phyloP scores from a whole-genome alignment of 1,140 invertebrate species.

The Drosophila burlai region DNA sequence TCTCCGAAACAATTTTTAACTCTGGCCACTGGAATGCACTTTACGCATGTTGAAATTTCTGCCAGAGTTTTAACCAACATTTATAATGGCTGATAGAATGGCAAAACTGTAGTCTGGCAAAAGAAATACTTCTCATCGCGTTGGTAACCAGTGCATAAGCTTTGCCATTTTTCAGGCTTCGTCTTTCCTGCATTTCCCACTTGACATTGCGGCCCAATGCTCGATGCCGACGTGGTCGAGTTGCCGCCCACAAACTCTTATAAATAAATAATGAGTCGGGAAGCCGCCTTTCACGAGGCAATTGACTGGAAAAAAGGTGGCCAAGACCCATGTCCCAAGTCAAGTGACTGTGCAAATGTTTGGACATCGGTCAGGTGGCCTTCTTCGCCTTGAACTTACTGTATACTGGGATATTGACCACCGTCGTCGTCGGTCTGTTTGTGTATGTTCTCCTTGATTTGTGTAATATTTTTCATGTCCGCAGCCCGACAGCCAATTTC shows the following conservation, averaged over 20 bases:
- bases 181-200: constrained; percentile 18
- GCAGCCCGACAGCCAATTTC: constrained; percentile 10
- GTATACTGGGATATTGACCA: neutral
- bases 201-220: constrained; percentile 19
- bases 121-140: neutral
- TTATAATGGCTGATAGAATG: neutral
- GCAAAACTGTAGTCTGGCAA: neutral
- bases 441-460: constrained; percentile 43
- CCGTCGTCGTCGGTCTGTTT: constrained; percentile 12
- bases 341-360: constrained; percentile 56
- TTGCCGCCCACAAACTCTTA: constrained; percentile 29
- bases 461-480: constrained; percentile 44
- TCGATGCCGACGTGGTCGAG: neutral
- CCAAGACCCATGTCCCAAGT: constrained; percentile 39
- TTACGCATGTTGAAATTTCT: neutral
- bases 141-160: constrained; percentile 6
- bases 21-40: neutral
- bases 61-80: neutral
- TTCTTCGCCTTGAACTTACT: constrained; percentile 3
- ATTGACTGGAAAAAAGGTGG: constrained; percentile 70
- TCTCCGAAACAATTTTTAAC: neutral
- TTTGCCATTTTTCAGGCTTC: constrained; percentile 18
- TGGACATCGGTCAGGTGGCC: constrained; percentile 52
- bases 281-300: constrained; percentile 53
- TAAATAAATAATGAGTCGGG: constrained; percentile 66